Evolutionary conservation across 2,797 vertebrate genomes (phyloP), one percentile per base, ranked within the genome.

Genomic region (Cyprinella venusta): DNA sequence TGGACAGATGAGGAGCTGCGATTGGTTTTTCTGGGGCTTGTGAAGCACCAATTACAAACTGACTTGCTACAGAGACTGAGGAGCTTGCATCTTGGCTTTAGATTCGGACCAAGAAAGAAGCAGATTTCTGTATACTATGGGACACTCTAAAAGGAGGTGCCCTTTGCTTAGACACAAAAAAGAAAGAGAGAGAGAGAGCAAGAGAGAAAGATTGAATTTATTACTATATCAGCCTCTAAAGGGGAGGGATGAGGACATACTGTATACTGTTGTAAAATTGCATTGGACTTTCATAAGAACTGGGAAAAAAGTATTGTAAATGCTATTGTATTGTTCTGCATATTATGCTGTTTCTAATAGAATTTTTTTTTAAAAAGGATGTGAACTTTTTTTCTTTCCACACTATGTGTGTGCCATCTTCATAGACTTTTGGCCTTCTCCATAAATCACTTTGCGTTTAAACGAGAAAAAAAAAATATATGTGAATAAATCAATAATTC

Each of bases 261-360:
- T 98, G 95, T 98, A 97, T 96, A 94, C 93, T 94, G 93, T 92
- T 95, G 94, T 95, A 95, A 94, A 98, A 95, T 94, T 96, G 96
- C 95, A 96, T 96, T 96, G 97, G 97, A 98, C 96, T 96, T 92
- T 96, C 96, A 96, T 95, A 94, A 96, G 95, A 96, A 96, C 96
- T 96, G 96, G 97, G 96, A 97, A 95, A 96, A 96, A 97, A 97
- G 95, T 99, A 97, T 97, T 99, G 97, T 99, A 99, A 98, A 98
- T 98, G 96, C 96, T 98, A 97, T 98, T 96, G 97, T 98, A 97
- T 97, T 98, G 97, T 98, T 98, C 97, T 97, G 97, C 97, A 98
- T 99, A 98, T 98, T 97, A 96, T 96, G 96, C 98, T 98, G 97
- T 99, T 98, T 99, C 97, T 98, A 98, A 99, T 98, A 99, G 97